phyloP scores from a whole-genome alignment of 2,113 vertebrate genomes.

The Chrysemys picta region DNA sequence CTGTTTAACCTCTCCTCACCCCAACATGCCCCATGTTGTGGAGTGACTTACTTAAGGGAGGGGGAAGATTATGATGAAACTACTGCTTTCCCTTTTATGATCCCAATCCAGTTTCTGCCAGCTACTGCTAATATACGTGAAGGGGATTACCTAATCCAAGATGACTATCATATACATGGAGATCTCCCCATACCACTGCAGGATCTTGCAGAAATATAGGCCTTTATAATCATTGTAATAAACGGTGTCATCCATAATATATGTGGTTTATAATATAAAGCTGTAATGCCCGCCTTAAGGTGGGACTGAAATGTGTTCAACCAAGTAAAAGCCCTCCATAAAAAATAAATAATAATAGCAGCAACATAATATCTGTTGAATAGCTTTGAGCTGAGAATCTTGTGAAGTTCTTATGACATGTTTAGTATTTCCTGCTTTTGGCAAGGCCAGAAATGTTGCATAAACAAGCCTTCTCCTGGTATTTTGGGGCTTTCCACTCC shows the following conservation, averaged over 20 bases:
- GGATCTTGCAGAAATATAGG: neutral
- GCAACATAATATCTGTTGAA: neutral
- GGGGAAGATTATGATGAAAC: neutral
- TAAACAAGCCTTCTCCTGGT: neutral
- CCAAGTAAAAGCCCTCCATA: neutral
- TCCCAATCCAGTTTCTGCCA: neutral
- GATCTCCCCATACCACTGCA: neutral
- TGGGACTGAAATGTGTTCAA: neutral
- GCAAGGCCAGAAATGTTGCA: conserved; percentile 47
- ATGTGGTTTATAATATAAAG: neutral
- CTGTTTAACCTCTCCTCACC: neutral
- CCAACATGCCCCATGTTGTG: neutral
- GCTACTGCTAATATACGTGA: neutral
- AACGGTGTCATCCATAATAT: neutral
- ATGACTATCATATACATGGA: neutral
- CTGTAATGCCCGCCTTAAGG: neutral
- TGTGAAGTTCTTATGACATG: conserved; percentile 34
- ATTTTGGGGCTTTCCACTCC: conserved; percentile 19
- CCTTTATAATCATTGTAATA: neutral
- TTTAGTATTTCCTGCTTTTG: conserved; percentile 59
- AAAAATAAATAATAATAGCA: neutral
- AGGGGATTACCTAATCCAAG: neutral
- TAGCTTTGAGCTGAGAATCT: conserved; percentile 28
- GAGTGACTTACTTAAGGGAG: neutral
- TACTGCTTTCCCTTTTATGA: neutral